Conservation (phyloP, 2,888 invertebrate species). For the Strigamia maritima region DNA sequence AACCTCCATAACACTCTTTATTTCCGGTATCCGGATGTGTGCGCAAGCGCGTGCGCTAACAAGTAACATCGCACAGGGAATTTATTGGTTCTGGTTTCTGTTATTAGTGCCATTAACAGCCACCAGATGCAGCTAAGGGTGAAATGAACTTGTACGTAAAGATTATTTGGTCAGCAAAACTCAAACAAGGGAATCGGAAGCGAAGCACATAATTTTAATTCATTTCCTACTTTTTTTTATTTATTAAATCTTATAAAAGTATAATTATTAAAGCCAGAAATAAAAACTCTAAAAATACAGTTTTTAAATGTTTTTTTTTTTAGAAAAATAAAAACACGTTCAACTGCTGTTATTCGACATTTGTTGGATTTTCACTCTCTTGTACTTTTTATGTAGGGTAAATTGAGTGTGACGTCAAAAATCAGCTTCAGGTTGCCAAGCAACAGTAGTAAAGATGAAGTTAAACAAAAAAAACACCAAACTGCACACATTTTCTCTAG, state of each 20-base stretch:
- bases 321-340: not conserved
- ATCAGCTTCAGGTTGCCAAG: slow-evolving; percentile 23
- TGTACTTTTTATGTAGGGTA: not conserved
- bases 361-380: not conserved
- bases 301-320: not conserved
- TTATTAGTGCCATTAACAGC: slow-evolving; percentile 25
- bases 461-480: slow-evolving; percentile 17
- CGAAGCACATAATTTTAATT: not conserved
- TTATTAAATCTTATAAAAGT: not conserved
- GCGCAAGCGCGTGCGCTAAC: not conserved
- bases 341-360: not conserved
- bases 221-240: not conserved
- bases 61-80: not conserved
- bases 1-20: slow-evolving; percentile 4
- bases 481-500: slow-evolving; percentile 22
- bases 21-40: slow-evolving; percentile 17
- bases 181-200: not conserved
- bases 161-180: not conserved
- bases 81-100: slow-evolving; percentile 30
- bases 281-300: too few species aligned
- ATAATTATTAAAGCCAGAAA: not conserved
- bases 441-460: slow-evolving; percentile 25
- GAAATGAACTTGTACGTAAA: not conserved
- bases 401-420: slow-evolving; percentile 33
- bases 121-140: slow-evolving; percentile 31